A percentile compares a stretch with the other conserved stretches of the same genome.
phyloP scores from a whole-genome alignment of 2,888 invertebrate species.

The Drosophila putrida region DNA sequence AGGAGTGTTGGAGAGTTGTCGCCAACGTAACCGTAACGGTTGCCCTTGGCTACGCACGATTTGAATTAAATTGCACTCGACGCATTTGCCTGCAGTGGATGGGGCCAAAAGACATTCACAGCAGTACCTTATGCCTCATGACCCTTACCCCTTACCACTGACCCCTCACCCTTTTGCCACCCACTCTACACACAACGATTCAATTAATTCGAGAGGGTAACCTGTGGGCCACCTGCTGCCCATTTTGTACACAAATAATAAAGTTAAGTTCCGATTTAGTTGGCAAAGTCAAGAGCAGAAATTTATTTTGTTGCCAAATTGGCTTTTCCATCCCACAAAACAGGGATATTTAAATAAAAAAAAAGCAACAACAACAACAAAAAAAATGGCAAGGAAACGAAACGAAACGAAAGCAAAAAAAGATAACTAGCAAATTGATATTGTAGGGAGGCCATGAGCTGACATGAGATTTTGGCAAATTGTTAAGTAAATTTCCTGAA shows the following conservation, averaged over 20 bases:
- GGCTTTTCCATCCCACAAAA: slow-evolving; percentile 30
- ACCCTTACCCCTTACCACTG: neutral
- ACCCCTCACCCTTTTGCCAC: neutral
- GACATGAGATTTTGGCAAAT: slow-evolving; percentile 5
- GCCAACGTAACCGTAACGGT: slow-evolving; percentile 44
- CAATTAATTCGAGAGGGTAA: slow-evolving; percentile 46
- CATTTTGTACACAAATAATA: slow-evolving; percentile 43
- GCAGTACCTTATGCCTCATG: neutral
- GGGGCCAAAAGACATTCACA: slow-evolving; percentile 23
- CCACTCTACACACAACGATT: slow-evolving; percentile 23
- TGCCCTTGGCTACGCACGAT: slow-evolving; percentile 78
- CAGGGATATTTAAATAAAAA: slow-evolving; percentile 8
- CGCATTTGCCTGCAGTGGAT: slow-evolving; percentile 57
- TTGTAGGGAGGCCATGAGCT: slow-evolving; percentile 5
- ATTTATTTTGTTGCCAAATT: slow-evolving; percentile 45
- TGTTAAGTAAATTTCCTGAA: slow-evolving; percentile 23
- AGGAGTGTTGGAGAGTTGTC: too few relatives aligned
- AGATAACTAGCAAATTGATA: slow-evolving; percentile 8
- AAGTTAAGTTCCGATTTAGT: slow-evolving; percentile 38
- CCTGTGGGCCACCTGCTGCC: slow-evolving; percentile 36
- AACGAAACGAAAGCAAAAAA: neutral
- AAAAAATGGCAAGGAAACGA: neutral
- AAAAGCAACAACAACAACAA: too few relatives aligned
- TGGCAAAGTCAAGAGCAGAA: slow-evolving; percentile 29
- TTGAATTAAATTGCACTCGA: slow-evolving; percentile 80